A percentile compares a stretch with the other conserved stretches of the same genome.
phyloP scores from a whole-genome alignment of 2,888 invertebrate species.

The Eupelmus urozonus region DNA sequence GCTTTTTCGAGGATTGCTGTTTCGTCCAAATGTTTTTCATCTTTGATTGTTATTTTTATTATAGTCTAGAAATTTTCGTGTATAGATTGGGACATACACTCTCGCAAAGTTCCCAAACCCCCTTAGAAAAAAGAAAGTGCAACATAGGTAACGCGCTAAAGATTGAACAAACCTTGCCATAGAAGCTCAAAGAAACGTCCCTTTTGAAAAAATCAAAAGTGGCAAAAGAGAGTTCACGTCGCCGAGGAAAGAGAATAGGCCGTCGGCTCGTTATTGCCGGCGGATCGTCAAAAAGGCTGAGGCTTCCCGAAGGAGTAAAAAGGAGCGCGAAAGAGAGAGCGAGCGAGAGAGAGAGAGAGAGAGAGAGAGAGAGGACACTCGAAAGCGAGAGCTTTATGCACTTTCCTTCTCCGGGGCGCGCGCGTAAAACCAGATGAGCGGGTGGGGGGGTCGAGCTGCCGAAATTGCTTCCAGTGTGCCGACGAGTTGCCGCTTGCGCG shows the following conservation, averaged over 20 bases:
- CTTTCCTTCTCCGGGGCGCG: slow-evolving; percentile 70
- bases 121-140: not conserved
- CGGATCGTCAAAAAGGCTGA: slow-evolving; percentile 49
- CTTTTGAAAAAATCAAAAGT: not conserved
- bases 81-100: too few relatives aligned
- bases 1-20: too few relatives aligned
- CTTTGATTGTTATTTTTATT: not conserved
- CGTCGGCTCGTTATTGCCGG: slow-evolving; percentile 23
- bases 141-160: too few relatives aligned
- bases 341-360: slow-evolving; percentile 64
- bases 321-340: slow-evolving; percentile 55
- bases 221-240: slow-evolving; percentile 1
- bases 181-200: not conserved
- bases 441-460: slow-evolving; percentile 68
- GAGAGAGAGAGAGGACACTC: slow-evolving; percentile 66
- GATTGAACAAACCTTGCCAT: too few relatives aligned
- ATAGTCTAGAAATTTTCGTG: not conserved
- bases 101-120: not conserved
- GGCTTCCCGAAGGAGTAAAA: slow-evolving; percentile 49
- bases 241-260: not conserved
- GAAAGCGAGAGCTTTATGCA: slow-evolving; percentile 71
- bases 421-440: slow-evolving; percentile 62
- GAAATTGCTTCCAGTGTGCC: slow-evolving; percentile 75
- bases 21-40: not conserved
- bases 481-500: slow-evolving; percentile 67